Conservation (phyloP, 2,888 invertebrate species). For the Lepidocyrtinus sp. region DNA sequence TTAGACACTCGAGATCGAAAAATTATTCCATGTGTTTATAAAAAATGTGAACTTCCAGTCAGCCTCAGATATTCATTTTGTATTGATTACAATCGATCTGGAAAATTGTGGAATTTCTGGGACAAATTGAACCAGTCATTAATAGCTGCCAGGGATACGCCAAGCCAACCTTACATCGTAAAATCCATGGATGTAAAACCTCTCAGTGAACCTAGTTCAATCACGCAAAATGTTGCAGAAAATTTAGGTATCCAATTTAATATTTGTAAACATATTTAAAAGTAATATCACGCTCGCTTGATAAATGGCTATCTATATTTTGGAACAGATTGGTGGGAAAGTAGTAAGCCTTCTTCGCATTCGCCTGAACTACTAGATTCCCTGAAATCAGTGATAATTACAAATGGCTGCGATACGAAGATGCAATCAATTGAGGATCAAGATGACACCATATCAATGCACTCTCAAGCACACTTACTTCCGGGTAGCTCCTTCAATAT, state of each 20-base stretch:
- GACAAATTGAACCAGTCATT: conserved; percentile 77
- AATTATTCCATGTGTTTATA: conserved; percentile 82
- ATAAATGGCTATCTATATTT: background rate
- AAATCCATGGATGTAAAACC: background rate
- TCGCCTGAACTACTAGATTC: conserved; percentile 20
- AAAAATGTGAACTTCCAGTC: conserved; percentile 78
- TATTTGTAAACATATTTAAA: background rate
- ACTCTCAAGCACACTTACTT: conserved; percentile 59
- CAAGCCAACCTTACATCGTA: background rate
- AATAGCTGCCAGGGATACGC: conserved; percentile 70
- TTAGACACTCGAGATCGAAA: conserved; percentile 76
- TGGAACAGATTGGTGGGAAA: conserved; percentile 57
- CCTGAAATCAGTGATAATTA: no score
- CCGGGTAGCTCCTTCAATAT: conserved; percentile 16
- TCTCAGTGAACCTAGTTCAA: background rate
- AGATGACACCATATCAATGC: conserved; percentile 59
- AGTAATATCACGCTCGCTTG: background rate
- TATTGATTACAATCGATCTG: conserved; percentile 77
- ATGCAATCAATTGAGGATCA: conserved; percentile 35
- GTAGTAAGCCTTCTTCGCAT: conserved; percentile 45
- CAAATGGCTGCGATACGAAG: background rate
- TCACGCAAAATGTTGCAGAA: background rate
- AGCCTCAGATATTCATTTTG: conserved; percentile 80
- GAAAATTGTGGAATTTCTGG: conserved; percentile 81
- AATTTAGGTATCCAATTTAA: conserved; percentile 16